Evolutionary conservation across 2,888 invertebrate species (phyloP), one percentile per base, ranked within the genome.

Genomic region (Strigamia transsilvanica): DNA sequence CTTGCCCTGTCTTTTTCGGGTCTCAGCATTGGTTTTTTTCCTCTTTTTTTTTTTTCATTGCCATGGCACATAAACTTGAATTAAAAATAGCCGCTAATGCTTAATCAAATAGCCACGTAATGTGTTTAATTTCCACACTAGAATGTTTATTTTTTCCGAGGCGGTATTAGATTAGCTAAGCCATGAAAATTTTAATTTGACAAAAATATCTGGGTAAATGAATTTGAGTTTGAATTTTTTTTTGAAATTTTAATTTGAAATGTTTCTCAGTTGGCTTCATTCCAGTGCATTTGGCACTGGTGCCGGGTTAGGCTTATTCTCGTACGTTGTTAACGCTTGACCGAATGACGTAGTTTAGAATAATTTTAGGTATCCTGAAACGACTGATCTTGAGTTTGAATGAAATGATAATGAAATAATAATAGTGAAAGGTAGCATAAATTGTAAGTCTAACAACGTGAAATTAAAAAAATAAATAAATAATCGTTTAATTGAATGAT

Each of bases 361-460:
- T 61, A 61, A 61, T 61, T 61, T 61, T 61, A 61, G 61, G 10
- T 61, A 2, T 61, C 61, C 12, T 61, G 21, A 61, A 18, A 61
- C 23, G 61, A 13, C 23, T 61, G 61, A 23, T 61, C 61, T 9
- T 61, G 61, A 61, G 18, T 61, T 18, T 61, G n/a, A 61, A 61
- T 51, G 51, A 21, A 46, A 13, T 46, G 15, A 15, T 46, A 12
- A 46, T 46, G 46, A 46, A 15, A 46, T 46, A 46, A 10, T 42
- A 15, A 46, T 46, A n/a, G n/a, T 46, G 1, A 46, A 46, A 46
- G 5, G n/a, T 13, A n/a, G n/a, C n/a, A 13, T 15, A 46, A 46
- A 46, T 46, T 46, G 5, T 46, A 46, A 13, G 27, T 27, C 1
- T 46, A n/a, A 4, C n/a, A n/a, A 12, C 46, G 15, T 38, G 0